A percentile compares a stretch with the other conserved stretches of the same genome.
These are phyloP conservation scores for Anser cygnoides DNA, from an alignment of 2,113 vertebrate species.

Conservation along the genomic window DNA sequence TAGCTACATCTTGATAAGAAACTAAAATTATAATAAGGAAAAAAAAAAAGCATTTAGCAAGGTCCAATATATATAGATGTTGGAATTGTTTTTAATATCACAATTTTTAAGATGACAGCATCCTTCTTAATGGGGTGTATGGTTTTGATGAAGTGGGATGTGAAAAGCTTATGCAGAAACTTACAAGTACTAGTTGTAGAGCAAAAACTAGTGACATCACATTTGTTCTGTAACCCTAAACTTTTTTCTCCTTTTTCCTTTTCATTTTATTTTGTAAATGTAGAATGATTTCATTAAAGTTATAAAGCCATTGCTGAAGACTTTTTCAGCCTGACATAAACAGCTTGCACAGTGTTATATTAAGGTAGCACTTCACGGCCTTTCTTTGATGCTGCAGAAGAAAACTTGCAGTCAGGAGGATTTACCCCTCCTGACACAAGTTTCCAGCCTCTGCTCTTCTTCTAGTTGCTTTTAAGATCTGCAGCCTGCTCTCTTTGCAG, in stretches of 20 bases:
- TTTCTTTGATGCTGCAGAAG: neutral
- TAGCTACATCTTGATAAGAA: too few relatives aligned
- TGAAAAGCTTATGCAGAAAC: neutral
- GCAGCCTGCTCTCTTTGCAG: neutral
- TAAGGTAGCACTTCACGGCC: neutral
- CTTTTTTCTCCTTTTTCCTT: neutral
- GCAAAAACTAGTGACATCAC: neutral
- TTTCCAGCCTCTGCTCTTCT: neutral
- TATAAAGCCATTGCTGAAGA: neutral
- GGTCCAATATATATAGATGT: neutral
- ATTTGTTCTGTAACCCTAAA: rapidly evolving
- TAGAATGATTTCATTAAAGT: neutral
- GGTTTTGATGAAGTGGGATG: neutral
- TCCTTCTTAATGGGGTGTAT: neutral
- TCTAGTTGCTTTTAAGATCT: neutral
- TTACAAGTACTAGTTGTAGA: neutral
- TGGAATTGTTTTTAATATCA: rapidly evolving
- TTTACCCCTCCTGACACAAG: neutral
- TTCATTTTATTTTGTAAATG: neutral
- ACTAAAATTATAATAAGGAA: neutral
- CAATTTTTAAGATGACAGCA: neutral
- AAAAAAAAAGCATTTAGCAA: neutral
- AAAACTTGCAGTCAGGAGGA: neutral
- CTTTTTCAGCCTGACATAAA: neutral
- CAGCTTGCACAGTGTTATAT: neutral